These are phyloP conservation scores for Patiria pectinifera DNA, from an alignment of 53 echinoderm and acorn worm genomes.

Conservation along the genomic window DNA sequence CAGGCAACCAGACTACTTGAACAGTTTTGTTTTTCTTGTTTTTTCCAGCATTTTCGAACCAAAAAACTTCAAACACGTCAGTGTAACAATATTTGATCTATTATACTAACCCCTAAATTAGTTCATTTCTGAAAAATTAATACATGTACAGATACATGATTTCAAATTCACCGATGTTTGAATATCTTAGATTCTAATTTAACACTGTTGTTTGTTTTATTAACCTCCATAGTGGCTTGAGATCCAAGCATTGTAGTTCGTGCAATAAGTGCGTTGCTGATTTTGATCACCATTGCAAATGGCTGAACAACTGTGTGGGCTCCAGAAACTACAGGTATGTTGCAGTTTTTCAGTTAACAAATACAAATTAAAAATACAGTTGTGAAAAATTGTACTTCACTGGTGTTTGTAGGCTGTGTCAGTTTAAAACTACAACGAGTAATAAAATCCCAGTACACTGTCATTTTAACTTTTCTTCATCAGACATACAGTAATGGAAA, in stretches of 20 bases:
- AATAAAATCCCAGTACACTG: too few relatives aligned
- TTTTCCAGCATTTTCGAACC: too few relatives aligned
- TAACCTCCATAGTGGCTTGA: constrained; percentile 46
- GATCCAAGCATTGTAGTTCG: constrained; percentile 91
- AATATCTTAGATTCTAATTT: not conserved
- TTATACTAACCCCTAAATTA: too few relatives aligned
- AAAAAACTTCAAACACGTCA: too few relatives aligned
- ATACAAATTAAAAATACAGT: not conserved
- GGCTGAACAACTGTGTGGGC: constrained; percentile 98
- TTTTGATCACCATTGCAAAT: constrained; percentile 99
- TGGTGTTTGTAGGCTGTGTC: not conserved
- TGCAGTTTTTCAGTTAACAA: not conserved
- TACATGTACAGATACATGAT: not conserved
- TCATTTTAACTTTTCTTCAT: too few relatives aligned
- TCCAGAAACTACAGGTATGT: constrained; percentile 92
- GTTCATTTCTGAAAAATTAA: too few relatives aligned
- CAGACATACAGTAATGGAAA: too few relatives aligned
- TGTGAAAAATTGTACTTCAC: not conserved
- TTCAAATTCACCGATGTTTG: not conserved
- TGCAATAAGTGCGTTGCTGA: constrained; percentile 96
- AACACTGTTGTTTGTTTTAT: not conserved
- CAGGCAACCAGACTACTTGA: too few relatives aligned
- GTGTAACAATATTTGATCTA: too few relatives aligned
- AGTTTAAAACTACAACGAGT: too few relatives aligned
- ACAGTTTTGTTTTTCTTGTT: too few relatives aligned